Percentiles rank a stretch among this genome's conserved stretches.
phyloP scores from a whole-genome alignment of 2,113 vertebrate genomes.

The Ia io region DNA sequence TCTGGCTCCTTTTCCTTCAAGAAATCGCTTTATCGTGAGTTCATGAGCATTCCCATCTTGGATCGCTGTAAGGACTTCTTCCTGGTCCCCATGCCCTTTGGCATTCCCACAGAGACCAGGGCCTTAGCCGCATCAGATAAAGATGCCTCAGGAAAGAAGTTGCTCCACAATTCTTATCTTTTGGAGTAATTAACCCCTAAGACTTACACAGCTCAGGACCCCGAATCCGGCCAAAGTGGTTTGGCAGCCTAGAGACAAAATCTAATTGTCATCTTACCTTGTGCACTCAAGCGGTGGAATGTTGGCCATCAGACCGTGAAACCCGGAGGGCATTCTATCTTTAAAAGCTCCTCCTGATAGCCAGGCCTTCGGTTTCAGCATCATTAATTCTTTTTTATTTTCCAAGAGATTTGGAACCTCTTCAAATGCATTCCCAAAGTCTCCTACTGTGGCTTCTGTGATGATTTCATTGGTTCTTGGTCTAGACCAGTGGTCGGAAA shows the following conservation, averaged over 20 bases:
- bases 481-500: neutral
- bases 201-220: constrained; percentile 80
- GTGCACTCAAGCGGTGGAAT: constrained; percentile 77
- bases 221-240: constrained; percentile 76
- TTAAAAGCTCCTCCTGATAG: constrained; percentile 80
- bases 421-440: constrained; percentile 82
- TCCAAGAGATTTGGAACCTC: constrained; percentile 78
- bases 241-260: constrained; percentile 77
- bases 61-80: constrained; percentile 78
- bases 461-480: constrained; percentile 74
- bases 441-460: constrained; percentile 76
- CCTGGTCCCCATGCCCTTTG: constrained; percentile 73
- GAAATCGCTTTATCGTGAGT: constrained; percentile 77
- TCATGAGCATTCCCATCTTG: constrained; percentile 77
- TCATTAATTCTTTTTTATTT: constrained; percentile 77
- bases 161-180: constrained; percentile 75
- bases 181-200: constrained; percentile 74
- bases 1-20: constrained; percentile 75
- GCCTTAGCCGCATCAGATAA: constrained; percentile 74
- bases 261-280: constrained; percentile 77
- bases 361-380: constrained; percentile 82
- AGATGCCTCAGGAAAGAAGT: constrained; percentile 78
- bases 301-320: constrained; percentile 78
- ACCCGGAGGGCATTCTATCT: constrained; percentile 79
- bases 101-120: constrained; percentile 79